These are phyloP conservation scores for Hycleus phaleratus DNA, from an alignment of 1,140 invertebrate genomes.

Conservation along the genomic window DNA sequence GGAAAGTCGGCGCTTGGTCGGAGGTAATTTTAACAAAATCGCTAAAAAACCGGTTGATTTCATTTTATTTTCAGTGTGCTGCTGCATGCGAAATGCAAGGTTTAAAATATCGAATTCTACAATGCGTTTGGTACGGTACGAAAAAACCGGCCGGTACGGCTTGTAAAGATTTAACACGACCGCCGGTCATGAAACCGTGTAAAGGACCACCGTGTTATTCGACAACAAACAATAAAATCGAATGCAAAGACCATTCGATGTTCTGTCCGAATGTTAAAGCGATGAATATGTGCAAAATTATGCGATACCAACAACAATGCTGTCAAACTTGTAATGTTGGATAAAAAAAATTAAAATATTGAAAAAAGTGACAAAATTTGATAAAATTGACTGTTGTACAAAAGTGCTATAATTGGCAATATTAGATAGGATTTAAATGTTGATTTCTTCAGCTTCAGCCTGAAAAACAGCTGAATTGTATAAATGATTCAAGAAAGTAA, in stretches of 20 bases:
- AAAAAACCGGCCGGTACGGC: slow-evolving; percentile 73
- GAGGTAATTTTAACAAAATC: slow-evolving; percentile 53
- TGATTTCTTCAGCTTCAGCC: too few relatives aligned
- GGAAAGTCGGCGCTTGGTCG: slow-evolving; percentile 81
- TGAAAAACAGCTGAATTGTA: too few relatives aligned
- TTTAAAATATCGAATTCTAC: slow-evolving; percentile 72
- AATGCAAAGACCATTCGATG: slow-evolving; percentile 70
- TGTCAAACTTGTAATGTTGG: slow-evolving; percentile 62
- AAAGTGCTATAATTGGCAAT: too few relatives aligned
- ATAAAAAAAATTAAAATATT: too few relatives aligned
- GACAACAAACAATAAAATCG: slow-evolving; percentile 24
- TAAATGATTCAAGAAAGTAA: too few relatives aligned
- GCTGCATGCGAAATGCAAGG: slow-evolving; percentile 65
- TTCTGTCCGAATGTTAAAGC: slow-evolving; percentile 71
- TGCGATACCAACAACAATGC: slow-evolving; percentile 74
- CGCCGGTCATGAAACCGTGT: slow-evolving; percentile 68
- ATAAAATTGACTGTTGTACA: too few relatives aligned
- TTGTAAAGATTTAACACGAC: slow-evolving; percentile 64
- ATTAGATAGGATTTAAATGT: too few relatives aligned
- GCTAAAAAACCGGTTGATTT: neutral
- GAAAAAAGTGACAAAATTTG: too few relatives aligned
- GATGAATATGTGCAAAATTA: slow-evolving; percentile 75
- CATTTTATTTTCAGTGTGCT: slow-evolving; percentile 55
- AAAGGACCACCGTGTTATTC: slow-evolving; percentile 56
- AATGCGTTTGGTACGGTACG: slow-evolving; percentile 82